phyloP scores from a whole-genome alignment of 2,888 invertebrate species.

The Drosophila antonietae region DNA sequence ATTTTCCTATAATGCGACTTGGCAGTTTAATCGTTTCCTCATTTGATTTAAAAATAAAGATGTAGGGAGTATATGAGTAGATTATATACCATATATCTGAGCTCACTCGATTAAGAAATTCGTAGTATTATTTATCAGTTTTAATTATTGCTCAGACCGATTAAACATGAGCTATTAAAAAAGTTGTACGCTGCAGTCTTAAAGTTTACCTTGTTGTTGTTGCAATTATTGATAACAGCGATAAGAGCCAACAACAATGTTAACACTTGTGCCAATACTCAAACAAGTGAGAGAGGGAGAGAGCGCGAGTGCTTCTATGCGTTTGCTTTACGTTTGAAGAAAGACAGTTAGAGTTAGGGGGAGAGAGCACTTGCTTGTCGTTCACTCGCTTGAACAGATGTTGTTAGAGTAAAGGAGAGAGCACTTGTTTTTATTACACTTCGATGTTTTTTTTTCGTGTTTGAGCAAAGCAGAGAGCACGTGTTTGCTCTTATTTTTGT shows the following conservation, averaged over 20 bases:
- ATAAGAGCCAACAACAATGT: conserved; percentile 32
- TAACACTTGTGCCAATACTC: conserved; percentile 58
- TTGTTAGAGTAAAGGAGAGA: conserved; percentile 4
- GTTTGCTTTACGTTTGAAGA: background rate
- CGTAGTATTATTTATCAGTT: conserved; percentile 6
- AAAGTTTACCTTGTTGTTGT: conserved; percentile 35
- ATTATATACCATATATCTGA: background rate
- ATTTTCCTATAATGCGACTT: conserved; percentile 11
- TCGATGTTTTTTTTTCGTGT: background rate
- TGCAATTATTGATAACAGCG: conserved; percentile 37
- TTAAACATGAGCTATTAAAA: conserved; percentile 13
- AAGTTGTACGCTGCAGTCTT: conserved; percentile 12
- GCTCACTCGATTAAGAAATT: background rate
- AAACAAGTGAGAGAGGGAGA: conserved; percentile 8
- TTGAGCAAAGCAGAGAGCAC: background rate
- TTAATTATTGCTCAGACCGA: conserved; percentile 7
- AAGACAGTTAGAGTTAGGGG: background rate
- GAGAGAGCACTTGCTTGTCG: background rate
- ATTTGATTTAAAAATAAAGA: conserved; percentile 5
- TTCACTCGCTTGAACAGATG: background rate
- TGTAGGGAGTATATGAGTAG: background rate
- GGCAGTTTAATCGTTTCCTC: conserved; percentile 2
- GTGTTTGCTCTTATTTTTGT: conserved; percentile 1
- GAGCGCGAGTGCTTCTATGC: background rate
- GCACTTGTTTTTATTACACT: conserved; percentile 8